Evolutionary conservation across 2,888 invertebrate species (phyloP).

Genomic region (Leptopilina myrica): DNA sequence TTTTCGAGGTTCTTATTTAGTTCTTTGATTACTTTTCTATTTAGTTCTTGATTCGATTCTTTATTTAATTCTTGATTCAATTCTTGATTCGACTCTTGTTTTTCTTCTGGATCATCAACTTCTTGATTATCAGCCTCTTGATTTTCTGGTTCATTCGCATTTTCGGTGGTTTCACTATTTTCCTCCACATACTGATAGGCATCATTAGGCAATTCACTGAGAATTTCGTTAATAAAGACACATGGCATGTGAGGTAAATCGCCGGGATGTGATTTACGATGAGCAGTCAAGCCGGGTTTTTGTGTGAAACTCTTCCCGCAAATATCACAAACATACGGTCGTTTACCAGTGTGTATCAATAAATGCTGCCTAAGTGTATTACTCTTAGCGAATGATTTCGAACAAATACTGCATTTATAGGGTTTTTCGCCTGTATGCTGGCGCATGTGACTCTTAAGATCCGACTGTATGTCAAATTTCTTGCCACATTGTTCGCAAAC

Average conservation of each 20-base stretch:
- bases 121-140: no score
- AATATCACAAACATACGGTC: conserved; percentile 59
- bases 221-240: conserved; percentile 60
- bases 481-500: conserved; percentile 59
- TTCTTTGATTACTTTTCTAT: no score
- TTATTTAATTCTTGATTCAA: neutral
- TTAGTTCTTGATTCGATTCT: neutral
- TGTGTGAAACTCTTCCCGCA: conserved; percentile 63
- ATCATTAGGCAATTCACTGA: conserved; percentile 29
- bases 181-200: neutral
- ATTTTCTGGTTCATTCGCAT: no score
- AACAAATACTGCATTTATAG: conserved; percentile 66
- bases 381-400: conserved; percentile 53
- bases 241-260: conserved; percentile 56
- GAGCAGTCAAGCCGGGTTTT: conserved; percentile 60
- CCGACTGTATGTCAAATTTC: conserved; percentile 55
- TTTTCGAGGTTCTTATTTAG: neutral
- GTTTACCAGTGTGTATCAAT: conserved; percentile 57
- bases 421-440: conserved; percentile 69
- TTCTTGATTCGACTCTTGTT: neutral
- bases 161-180: no score
- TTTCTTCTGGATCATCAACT: no score
- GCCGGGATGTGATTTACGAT: conserved; percentile 60
- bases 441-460: conserved; percentile 66
- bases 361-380: conserved; percentile 55